phyloP scores from a whole-genome alignment of 2,113 vertebrate genomes.

The Pachypanchax playfairii region DNA sequence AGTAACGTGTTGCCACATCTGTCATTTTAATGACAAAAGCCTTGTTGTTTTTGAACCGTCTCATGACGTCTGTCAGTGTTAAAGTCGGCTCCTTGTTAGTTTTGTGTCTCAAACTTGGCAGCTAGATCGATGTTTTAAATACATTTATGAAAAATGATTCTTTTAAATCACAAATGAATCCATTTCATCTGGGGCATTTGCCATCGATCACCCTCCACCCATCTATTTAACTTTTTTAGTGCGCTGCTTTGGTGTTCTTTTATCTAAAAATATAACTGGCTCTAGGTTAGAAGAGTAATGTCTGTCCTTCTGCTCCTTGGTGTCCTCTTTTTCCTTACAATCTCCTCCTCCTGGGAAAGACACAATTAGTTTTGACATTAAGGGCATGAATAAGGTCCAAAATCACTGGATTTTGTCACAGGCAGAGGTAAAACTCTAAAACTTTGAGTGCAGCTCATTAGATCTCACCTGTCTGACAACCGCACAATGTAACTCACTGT shows the following conservation, averaged over 20 bases:
- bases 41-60: too few relatives aligned
- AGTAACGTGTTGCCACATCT: too few relatives aligned
- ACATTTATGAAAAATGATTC: neutral
- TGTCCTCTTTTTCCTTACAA: slow-evolving; percentile 3
- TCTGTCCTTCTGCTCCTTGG: slow-evolving; percentile 6
- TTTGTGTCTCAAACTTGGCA: neutral
- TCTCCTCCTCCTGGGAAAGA: slow-evolving; percentile 4
- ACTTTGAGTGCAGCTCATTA: neutral
- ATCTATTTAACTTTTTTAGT: neutral
- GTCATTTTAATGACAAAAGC: too few relatives aligned
- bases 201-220: neutral
- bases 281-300: neutral
- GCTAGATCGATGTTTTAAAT: neutral
- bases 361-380: slow-evolving; percentile 16
- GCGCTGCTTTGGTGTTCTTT: neutral
- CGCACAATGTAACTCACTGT: neutral
- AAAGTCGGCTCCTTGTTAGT: too few relatives aligned
- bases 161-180: neutral
- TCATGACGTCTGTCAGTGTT: too few relatives aligned
- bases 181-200: neutral
- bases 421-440: too few relatives aligned
- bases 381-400: neutral
- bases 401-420: neutral
- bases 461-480: neutral
- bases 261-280: slow-evolving; percentile 13